Base-by-base conservation (phyloP, 2,888 invertebrate genomes). In the Yponomeuta plumbellus region DNA sequence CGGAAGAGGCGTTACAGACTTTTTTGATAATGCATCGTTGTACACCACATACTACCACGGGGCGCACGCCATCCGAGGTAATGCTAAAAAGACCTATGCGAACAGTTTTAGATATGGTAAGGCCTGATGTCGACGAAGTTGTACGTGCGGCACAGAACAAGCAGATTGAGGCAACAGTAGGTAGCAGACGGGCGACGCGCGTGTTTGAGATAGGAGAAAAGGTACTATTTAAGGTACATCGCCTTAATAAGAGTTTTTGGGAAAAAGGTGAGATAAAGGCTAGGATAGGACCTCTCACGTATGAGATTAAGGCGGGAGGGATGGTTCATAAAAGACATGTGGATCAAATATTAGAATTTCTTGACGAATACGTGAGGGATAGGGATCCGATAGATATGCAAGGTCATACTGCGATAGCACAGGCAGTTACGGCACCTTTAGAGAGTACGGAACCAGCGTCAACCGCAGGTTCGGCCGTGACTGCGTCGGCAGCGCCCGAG, bases 21-120 rank as follows among this genome's bases (percentile, higher is more conserved):
- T 57, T 57, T 10, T 57, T 57, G n/a, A 5, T 57, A 10, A 57
- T 57, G 57, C 20, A 57, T n/a, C 57, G 57, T 2, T 11, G 13
- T n/a, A 57, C 57, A 10, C 57, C 57, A n/a, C 57, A 57, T 21
- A 20, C 13, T n/a, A 57, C 57, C 57, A 57, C 57, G n/a, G 57
- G 57, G n/a, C 17, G 20, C n/a, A 57, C 57, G 3, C 57, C 57
- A 10, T 11, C 57, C 10, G 57, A 57, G 57, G 11, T 57, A n/a
- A 10, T 57, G 57, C 21, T 57, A 10, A n/a, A n/a, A n/a, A 11
- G 57, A 8, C 2, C 44, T 2, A 11, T 44, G 44, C 44, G 44
- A 11, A 44, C 44, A 11, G 11, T 13, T 11, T 44, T 44, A 21
- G 64, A 52, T 44, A 1, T 44, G n/a, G 2, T 52, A 22, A 5